Evolutionary conservation across 2,888 invertebrate species (phyloP).

Genomic region (Epinotia brunnichana): DNA sequence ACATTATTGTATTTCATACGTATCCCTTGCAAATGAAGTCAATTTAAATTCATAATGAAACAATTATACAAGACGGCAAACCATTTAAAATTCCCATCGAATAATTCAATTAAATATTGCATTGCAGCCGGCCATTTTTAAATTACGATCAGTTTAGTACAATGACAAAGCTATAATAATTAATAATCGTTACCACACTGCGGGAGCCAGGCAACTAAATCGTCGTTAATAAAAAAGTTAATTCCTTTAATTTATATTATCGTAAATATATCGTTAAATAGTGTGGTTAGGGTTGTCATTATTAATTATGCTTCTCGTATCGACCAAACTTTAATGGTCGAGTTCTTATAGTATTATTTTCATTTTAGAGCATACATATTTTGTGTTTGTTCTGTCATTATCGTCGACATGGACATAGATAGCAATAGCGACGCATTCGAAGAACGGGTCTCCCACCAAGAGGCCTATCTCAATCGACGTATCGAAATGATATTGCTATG

Average conservation of each 20-base stretch:
- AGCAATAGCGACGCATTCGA: neutral
- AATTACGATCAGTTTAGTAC: conserved; percentile 28
- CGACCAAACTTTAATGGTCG: neutral
- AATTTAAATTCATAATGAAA: conserved; percentile 12
- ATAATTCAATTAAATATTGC: conserved; percentile 19
- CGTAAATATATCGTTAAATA: conserved; percentile 6
- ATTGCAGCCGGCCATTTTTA: conserved; percentile 15
- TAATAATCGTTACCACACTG: conserved; percentile 36
- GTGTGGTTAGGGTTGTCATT: conserved; percentile 11
- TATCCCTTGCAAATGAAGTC: conserved; percentile 7
- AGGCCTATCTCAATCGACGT: neutral
- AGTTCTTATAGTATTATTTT: neutral
- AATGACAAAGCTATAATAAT: conserved; percentile 36
- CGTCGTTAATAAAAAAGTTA: conserved; percentile 36
- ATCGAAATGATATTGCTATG: too few relatives aligned
- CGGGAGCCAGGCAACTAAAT: conserved; percentile 31
- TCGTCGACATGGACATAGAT: neutral
- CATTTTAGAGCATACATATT: neutral
- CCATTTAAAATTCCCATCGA: conserved; percentile 6
- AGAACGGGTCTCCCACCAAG: neutral
- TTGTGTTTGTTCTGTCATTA: neutral
- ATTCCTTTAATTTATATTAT: conserved; percentile 29
- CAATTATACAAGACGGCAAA: conserved; percentile 15
- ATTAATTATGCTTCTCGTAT: conserved; percentile 11
- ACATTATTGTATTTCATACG: neutral